Evolutionary conservation across 1,140 invertebrate genomes (phyloP).

Genomic region (Drosophila lacteicornis): DNA sequence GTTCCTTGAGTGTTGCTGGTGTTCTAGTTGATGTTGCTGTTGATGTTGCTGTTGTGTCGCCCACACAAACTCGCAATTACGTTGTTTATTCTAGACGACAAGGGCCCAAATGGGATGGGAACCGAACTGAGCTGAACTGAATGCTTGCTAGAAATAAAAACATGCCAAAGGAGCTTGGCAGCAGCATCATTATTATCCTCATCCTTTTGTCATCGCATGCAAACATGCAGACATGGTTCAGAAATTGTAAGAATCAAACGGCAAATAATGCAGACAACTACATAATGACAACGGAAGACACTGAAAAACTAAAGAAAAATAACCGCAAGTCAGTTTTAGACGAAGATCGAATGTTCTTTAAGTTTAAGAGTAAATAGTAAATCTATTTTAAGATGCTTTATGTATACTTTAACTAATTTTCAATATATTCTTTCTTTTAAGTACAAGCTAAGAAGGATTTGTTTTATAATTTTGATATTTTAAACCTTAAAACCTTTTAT

Average conservation of each 20-base stretch:
- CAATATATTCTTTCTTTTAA: too few species aligned
- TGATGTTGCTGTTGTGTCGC: conserved; percentile 65
- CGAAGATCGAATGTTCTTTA: conserved; percentile 45
- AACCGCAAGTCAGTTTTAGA: background rate
- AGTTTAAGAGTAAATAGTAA: background rate
- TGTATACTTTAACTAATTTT: background rate
- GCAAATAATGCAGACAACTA: conserved; percentile 72
- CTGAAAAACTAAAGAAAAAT: conserved; percentile 39
- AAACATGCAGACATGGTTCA: conserved; percentile 72
- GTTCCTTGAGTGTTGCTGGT: conserved; percentile 13
- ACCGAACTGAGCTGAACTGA: conserved; percentile 4
- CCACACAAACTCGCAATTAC: conserved; percentile 81
- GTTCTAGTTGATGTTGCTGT: conserved; percentile 38
- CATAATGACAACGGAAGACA: conserved; percentile 67
- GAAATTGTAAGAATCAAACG: conserved; percentile 77
- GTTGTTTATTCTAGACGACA: conserved; percentile 80
- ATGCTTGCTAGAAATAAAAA: conserved; percentile 55
- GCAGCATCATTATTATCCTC: conserved; percentile 56
- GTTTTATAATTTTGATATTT: too few species aligned
- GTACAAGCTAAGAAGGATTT: background rate
- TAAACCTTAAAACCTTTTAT: too few species aligned
- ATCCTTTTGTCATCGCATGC: conserved; percentile 73
- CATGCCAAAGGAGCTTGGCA: conserved; percentile 38
- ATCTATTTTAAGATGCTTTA: too few species aligned
- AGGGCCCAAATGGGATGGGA: conserved; percentile 53